Conservation (phyloP, 2,113 vertebrate species). For the Otocyon megalotis region DNA sequence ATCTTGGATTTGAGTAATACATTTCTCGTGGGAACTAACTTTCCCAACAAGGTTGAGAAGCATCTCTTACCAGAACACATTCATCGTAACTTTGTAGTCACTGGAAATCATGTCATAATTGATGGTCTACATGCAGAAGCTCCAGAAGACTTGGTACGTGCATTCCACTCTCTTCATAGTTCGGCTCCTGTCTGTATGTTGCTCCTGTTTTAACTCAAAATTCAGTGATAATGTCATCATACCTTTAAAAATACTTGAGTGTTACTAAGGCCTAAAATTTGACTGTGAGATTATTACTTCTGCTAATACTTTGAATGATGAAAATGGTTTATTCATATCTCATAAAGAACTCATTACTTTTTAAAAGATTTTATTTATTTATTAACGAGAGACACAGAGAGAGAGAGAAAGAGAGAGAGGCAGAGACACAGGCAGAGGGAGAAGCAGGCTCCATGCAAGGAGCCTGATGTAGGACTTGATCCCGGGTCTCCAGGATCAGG, state of each 20-base stretch:
- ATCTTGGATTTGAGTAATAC: conserved; percentile 95
- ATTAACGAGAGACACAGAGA: no score
- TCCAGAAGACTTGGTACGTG: conserved; percentile 93
- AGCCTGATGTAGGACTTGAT: no score
- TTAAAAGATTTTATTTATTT: no score
- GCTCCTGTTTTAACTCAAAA: neutral
- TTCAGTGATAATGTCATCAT: neutral
- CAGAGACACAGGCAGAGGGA: no score
- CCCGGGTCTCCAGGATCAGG: no score
- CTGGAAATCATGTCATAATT: conserved; percentile 91
- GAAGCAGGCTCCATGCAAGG: no score
- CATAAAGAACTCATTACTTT: neutral
- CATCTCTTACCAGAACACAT: conserved; percentile 92
- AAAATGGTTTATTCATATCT: neutral
- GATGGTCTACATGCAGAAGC: conserved; percentile 93
- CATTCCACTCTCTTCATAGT: rapidly evolving
- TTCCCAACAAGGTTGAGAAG: conserved; percentile 94
- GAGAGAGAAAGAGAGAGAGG: no score
- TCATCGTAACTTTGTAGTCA: conserved; percentile 88
- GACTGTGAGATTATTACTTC: neutral
- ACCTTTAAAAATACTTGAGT: neutral
- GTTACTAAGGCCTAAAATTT: neutral
- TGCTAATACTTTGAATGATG: neutral
- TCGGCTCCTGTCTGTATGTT: neutral
- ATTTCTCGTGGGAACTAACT: conserved; percentile 92